Conservation (phyloP, 2,113 vertebrate genomes). For the Silurus glanis region DNA sequence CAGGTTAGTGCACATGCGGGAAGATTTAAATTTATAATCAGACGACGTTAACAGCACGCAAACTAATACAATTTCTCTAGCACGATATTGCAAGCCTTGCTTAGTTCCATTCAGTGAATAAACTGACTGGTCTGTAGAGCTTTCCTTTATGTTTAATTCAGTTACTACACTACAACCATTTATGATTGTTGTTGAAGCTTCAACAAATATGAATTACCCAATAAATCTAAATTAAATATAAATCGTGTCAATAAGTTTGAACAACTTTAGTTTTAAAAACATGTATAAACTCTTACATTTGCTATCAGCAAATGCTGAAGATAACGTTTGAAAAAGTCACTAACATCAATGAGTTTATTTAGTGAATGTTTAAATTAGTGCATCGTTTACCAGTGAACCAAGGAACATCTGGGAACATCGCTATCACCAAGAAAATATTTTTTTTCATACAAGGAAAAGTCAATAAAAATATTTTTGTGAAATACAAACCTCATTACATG, state of each 20-base stretch:
- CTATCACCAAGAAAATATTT: no score
- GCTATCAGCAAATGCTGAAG: not conserved
- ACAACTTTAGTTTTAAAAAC: not conserved
- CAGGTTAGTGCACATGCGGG: not conserved
- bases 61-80: not conserved
- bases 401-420: no score
- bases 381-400: no score
- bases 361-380: no score
- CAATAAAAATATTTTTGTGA: not conserved
- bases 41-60: not conserved
- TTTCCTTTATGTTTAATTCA: not conserved
- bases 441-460: not conserved
- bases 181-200: not conserved
- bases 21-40: slow-evolving; percentile 1
- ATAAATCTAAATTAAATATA: no score
- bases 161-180: not conserved
- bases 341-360: no score
- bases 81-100: not conserved
- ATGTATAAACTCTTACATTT: not conserved
- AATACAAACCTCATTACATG: not conserved
- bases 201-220: not conserved
- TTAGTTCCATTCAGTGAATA: not conserved
- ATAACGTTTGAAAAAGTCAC: no score
- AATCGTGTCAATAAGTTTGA: not conserved
- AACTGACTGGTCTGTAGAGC: not conserved